These are phyloP conservation scores for Hippocampus mohnikei DNA, from an alignment of 2,113 vertebrate genomes.

Conservation along the genomic window DNA sequence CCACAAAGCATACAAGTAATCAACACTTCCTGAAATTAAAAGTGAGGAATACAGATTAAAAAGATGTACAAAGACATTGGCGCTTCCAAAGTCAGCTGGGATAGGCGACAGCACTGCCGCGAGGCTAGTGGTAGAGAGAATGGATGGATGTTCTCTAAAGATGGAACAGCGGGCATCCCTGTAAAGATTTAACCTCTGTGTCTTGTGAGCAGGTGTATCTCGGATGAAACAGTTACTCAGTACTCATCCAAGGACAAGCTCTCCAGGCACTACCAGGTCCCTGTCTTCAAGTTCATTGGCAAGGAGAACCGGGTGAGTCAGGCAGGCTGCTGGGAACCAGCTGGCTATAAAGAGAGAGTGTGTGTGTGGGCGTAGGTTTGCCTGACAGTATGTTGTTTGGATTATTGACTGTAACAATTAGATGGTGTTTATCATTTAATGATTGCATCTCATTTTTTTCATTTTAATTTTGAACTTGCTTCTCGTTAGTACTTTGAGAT, in stretches of 20 bases:
- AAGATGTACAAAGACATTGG: not conserved
- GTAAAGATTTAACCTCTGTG: not conserved
- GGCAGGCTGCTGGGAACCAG: constrained; percentile 46
- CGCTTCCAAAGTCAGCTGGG: not conserved
- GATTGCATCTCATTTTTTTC: too few species aligned
- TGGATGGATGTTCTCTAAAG: not conserved
- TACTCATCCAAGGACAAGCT: constrained; percentile 88
- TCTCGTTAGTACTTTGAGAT: too few species aligned
- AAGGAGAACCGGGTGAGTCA: constrained; percentile 90
- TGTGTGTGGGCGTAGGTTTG: constrained; percentile 16
- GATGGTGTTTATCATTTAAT: too few species aligned
- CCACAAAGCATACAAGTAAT: not conserved
- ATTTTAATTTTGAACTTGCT: too few species aligned
- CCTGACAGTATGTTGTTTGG: not conserved
- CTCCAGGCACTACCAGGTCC: constrained; percentile 93
- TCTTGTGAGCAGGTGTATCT: constrained; percentile 80
- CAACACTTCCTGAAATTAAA: not conserved
- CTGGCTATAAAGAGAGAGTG: constrained; percentile 9
- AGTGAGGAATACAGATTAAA: not conserved
- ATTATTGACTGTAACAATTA: not conserved
- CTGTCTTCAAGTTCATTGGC: constrained; percentile 97
- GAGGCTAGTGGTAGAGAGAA: too few species aligned
- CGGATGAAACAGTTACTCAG: constrained; percentile 90
- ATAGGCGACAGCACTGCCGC: too few species aligned
- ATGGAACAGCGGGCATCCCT: not conserved